Percentiles rank a stretch among this genome's conserved stretches.
phyloP scores from a whole-genome alignment of 2,888 invertebrate genomes.

The Drosophila vallismaia region DNA sequence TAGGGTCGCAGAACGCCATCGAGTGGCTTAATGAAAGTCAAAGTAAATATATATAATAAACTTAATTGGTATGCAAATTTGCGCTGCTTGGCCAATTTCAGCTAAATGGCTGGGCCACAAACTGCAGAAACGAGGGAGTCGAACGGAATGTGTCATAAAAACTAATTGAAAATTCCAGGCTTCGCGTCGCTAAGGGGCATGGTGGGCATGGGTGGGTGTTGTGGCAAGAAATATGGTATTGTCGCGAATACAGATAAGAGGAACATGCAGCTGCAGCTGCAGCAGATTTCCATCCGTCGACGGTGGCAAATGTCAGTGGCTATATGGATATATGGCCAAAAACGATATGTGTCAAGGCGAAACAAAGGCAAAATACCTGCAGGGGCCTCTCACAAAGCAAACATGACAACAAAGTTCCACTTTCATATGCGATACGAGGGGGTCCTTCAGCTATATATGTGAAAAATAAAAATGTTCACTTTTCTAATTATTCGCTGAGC shows the following conservation, averaged over 20 bases:
- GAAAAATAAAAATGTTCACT: conserved; percentile 30
- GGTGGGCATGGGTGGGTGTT: conserved; percentile 18
- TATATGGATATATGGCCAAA: conserved; percentile 15
- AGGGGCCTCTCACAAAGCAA: conserved; percentile 40
- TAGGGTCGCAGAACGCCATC: too few relatives aligned
- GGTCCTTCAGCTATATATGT: not conserved
- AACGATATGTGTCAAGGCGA: conserved; percentile 69
- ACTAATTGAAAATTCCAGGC: conserved; percentile 64
- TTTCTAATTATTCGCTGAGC: conserved; percentile 30
- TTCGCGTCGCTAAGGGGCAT: conserved; percentile 5
- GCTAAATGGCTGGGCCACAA: conserved; percentile 16
- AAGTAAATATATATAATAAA: conserved; percentile 66
- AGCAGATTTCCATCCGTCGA: conserved; percentile 12
- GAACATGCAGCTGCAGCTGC: conserved; percentile 10
- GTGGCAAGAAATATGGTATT: conserved; percentile 5
- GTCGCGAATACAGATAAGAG: conserved; percentile 18
- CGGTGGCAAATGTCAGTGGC: not conserved
- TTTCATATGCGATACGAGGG: not conserved
- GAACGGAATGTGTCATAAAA: conserved; percentile 64
- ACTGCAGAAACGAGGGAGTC: not conserved
- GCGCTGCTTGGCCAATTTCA: conserved; percentile 49
- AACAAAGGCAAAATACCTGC: conserved; percentile 37
- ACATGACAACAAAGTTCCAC: conserved; percentile 42
- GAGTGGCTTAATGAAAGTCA: conserved; percentile 31
- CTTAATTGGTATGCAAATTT: conserved; percentile 73